Evolutionary conservation across 1,140 invertebrate species (phyloP), one percentile per base, ranked within the genome.

Genomic region (Scylla paramamosain): DNA sequence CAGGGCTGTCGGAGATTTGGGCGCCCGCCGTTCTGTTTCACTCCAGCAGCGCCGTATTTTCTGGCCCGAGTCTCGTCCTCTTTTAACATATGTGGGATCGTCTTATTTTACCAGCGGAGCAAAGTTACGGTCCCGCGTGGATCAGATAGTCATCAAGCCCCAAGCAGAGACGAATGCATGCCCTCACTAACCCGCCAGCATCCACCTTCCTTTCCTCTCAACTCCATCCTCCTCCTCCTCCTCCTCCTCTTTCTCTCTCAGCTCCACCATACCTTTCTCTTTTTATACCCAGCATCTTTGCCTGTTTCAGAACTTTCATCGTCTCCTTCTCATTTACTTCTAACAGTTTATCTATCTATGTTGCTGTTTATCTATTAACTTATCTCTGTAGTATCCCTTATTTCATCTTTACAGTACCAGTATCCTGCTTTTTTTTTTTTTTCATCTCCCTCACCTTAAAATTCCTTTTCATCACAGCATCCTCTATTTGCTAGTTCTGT

Each of bases 101-200:
- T 77, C n/a, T 20, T 77, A 77, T 77, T 77, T 77, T 77, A 77
- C 67, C 67, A n/a, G 67, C 67, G 67, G 6, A 20, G 25, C 67
- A 20, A 77, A 77, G 67, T 77, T 77, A 77, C 67, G 67, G 67
- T 77, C 67, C 25, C 20, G 16, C 67, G 67, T 77, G 67, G 20
- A 77, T 77, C 67, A 77, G 67, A 77, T 77, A 77, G 67, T 77
- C 67, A 77, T 77, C 67, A 77, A 7, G 67, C 67, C 67, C 67
- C 67, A 77, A 77, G 67, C 67, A n/a, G 67, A 77, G 67, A 77
- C n/a, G 67, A 77, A 77, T 77, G 67, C 67, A 77, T n/a, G 67
- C 20, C 67, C 67, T n/a, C 25, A n/a, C 4, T n/a, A 20, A 25
- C 67, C 67, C 67, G 8, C 25, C 67, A 12, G 6, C 25, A 25